Conservation (phyloP, 2,797 vertebrate genomes). For the Pseudochirops corinnae region DNA sequence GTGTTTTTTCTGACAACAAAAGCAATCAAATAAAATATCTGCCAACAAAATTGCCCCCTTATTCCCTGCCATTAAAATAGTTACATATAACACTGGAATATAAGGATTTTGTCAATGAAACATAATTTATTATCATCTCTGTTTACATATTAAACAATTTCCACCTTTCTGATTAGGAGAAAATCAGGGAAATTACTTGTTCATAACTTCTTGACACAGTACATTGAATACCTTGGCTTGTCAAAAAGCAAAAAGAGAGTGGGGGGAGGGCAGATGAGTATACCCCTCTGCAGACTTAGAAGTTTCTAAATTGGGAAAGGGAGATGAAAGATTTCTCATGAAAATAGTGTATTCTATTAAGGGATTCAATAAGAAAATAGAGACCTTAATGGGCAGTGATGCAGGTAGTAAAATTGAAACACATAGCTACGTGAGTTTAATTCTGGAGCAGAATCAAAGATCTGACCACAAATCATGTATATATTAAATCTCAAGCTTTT, state of each 20-base stretch:
- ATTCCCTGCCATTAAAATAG: conserved; percentile 68
- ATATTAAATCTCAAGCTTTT: conserved; percentile 52
- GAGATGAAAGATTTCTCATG: background rate
- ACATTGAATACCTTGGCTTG: conserved; percentile 52
- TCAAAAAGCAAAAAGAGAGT: background rate
- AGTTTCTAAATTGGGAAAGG: background rate
- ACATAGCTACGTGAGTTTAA: background rate
- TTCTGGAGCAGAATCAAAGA: conserved; percentile 2
- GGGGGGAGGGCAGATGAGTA: background rate
- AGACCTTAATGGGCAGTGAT: background rate
- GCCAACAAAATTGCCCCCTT: conserved; percentile 68
- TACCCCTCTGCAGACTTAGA: background rate
- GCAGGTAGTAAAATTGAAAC: conserved; percentile 15
- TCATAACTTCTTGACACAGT: conserved; percentile 54
- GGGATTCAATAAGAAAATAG: conserved; percentile 16
- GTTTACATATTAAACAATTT: conserved; percentile 73
- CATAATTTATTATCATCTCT: conserved; percentile 72
- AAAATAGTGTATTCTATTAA: conserved; percentile 13
- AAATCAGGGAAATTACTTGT: conserved; percentile 71
- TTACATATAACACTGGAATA: conserved; percentile 70
- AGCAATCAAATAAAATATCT: conserved; percentile 73
- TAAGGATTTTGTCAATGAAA: conserved; percentile 75
- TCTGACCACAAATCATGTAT: conserved; percentile 15
- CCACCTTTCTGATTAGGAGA: conserved; percentile 65
- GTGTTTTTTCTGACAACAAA: background rate